These are phyloP conservation scores for Leptoteleia sp. DNA, from an alignment of 1,140 invertebrate species.

Conservation along the genomic window DNA sequence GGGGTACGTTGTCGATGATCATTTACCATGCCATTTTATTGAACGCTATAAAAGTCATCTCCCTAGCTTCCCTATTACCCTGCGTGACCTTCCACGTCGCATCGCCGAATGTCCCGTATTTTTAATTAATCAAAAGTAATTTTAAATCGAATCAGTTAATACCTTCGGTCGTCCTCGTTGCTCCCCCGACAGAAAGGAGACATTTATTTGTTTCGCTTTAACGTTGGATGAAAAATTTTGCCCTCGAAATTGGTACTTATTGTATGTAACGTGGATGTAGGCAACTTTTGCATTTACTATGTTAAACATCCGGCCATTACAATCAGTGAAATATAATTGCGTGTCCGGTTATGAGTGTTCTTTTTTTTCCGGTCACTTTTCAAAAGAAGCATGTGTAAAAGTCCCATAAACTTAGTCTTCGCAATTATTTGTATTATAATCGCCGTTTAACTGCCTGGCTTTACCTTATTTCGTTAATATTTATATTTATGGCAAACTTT, in stretches of 20 bases:
- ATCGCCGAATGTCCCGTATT: not conserved
- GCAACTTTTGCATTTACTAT: conserved; percentile 33
- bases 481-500: conserved; percentile 61
- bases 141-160: not conserved
- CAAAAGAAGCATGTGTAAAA: conserved; percentile 57
- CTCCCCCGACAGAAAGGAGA: not conserved
- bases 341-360: conserved; percentile 28
- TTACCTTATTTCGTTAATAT: conserved; percentile 65
- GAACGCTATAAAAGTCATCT: conserved; percentile 55
- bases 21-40: conserved; percentile 42
- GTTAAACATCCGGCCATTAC: conserved; percentile 29
- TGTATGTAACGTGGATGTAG: conserved; percentile 4
- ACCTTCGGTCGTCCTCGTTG: too few species aligned
- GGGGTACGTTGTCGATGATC: conserved; percentile 23
- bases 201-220: conserved; percentile 1
- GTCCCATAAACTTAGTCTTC: conserved; percentile 50
- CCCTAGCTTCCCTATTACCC: conserved; percentile 55
- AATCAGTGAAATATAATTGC: conserved; percentile 58
- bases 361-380: conserved; percentile 35
- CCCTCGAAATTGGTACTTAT: conserved; percentile 37
- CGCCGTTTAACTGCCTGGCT: conserved; percentile 52
- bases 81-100: conserved; percentile 31
- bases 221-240: conserved; percentile 2
- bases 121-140: not conserved
- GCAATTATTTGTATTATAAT: conserved; percentile 64